These are phyloP conservation scores for Tetrao urogallus DNA, from an alignment of 2,113 vertebrate genomes.

Conservation along the genomic window DNA sequence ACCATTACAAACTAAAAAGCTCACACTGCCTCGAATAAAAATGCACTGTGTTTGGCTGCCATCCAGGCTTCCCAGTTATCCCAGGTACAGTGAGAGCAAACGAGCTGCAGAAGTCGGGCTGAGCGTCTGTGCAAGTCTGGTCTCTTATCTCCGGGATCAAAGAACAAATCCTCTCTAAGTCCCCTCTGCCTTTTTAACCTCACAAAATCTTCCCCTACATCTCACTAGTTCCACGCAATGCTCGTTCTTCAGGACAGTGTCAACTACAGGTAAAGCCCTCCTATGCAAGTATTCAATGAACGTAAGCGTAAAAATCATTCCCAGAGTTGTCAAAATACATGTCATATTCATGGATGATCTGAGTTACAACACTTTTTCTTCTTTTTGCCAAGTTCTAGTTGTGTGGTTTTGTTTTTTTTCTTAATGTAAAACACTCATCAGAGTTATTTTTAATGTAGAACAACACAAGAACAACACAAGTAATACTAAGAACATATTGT, in stretches of 20 bases:
- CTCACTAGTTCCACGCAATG: neutral
- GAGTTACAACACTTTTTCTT: neutral
- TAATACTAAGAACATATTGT: neutral
- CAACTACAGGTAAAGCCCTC: neutral
- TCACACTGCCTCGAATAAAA: conserved; percentile 24
- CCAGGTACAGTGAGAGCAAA: conserved; percentile 28
- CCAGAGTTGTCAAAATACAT: neutral
- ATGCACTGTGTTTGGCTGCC: conserved; percentile 15
- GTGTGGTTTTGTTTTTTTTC: neutral
- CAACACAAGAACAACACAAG: neutral
- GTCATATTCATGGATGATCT: neutral
- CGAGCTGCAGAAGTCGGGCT: conserved; percentile 27
- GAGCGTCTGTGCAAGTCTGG: neutral
- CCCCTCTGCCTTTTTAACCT: conserved; percentile 54
- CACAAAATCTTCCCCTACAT: neutral
- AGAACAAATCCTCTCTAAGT: conserved; percentile 52
- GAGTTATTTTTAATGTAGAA: neutral
- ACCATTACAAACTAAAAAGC: neutral
- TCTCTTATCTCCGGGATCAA: conserved; percentile 35
- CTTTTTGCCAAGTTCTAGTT: neutral
- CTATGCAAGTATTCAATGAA: neutral
- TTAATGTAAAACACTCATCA: neutral
- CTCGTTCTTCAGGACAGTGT: neutral
- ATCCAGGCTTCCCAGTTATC: conserved; percentile 19
- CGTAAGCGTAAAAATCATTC: neutral